Conservation (phyloP, 2,113 vertebrate species). For the Psittacara wagleri region DNA sequence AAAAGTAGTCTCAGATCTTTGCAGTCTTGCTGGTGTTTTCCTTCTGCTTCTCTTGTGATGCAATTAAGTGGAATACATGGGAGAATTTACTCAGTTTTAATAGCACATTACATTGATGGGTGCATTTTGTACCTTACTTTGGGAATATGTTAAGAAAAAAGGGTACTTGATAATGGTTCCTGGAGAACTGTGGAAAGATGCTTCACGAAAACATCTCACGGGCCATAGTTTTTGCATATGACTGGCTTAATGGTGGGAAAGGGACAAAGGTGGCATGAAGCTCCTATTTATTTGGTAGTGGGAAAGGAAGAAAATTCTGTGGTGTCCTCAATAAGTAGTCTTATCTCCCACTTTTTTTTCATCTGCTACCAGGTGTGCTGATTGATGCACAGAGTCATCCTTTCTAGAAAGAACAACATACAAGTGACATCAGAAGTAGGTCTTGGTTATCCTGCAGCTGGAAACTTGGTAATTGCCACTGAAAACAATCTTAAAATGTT, state of each 20-base stretch:
- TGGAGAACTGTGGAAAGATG: neutral
- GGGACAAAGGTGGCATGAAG: neutral
- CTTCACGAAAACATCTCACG: neutral
- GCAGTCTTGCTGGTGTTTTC: neutral
- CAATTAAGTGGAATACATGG: neutral
- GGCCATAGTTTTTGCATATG: neutral
- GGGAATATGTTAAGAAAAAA: neutral
- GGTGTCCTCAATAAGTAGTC: neutral
- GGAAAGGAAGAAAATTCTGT: neutral
- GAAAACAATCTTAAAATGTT: neutral
- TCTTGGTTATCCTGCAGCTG: neutral
- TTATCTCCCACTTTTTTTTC: neutral
- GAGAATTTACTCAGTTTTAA: neutral
- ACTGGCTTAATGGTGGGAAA: neutral
- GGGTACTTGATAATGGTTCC: neutral
- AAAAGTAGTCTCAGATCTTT: neutral
- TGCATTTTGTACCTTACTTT: neutral
- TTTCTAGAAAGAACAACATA: neutral
- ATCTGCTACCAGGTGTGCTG: neutral
- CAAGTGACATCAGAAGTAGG: neutral
- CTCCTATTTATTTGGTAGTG: neutral
- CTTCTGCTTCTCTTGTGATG: neutral
- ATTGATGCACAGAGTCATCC: neutral
- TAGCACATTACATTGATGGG: neutral
- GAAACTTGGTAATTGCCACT: neutral